phyloP scores from a whole-genome alignment of 2,888 invertebrate species.

The Cistogaster globosa region DNA sequence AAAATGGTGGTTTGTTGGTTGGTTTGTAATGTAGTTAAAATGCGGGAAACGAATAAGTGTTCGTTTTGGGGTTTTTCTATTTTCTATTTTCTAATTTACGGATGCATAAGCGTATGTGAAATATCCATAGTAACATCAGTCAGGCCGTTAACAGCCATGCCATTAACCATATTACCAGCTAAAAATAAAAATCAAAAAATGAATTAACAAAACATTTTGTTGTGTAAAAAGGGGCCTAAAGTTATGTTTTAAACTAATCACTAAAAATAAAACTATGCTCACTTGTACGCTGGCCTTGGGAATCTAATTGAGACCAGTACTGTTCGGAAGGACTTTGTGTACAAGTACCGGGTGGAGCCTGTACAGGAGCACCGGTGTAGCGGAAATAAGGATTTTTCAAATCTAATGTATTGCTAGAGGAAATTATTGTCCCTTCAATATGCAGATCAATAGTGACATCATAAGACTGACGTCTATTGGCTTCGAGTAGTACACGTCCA shows the following conservation, averaged over 20 bases:
- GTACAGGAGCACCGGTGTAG: constrained; percentile 95
- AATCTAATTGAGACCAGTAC: constrained; percentile 93
- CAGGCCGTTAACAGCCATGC: constrained; percentile 89
- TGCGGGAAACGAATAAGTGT: constrained; percentile 27
- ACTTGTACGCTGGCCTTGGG: constrained; percentile 84
- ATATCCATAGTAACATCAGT: constrained; percentile 89
- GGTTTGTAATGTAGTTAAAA: constrained; percentile 51
- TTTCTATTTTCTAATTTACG: constrained; percentile 65
- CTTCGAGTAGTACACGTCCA: constrained; percentile 93
- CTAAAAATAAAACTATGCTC: constrained; percentile 69
- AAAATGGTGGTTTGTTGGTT: constrained; percentile 56
- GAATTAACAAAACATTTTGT: constrained; percentile 3
- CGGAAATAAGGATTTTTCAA: constrained; percentile 99
- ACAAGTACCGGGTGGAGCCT: constrained; percentile 95
- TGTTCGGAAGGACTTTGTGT: constrained; percentile 96
- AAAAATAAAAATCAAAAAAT: constrained; percentile 75
- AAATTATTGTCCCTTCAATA: constrained; percentile 93
- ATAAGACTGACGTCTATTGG: constrained; percentile 98
- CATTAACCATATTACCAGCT: constrained; percentile 89
- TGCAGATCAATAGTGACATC: constrained; percentile 98
- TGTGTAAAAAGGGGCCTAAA: constrained; percentile 54
- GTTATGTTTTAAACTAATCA: constrained; percentile 54
- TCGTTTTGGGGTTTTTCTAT: constrained; percentile 41
- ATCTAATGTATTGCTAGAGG: constrained; percentile 96
- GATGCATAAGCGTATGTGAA: constrained; percentile 83